These are phyloP conservation scores for Creontiades dilutus DNA, from an alignment of 2,888 invertebrate genomes.

Conservation along the genomic window DNA sequence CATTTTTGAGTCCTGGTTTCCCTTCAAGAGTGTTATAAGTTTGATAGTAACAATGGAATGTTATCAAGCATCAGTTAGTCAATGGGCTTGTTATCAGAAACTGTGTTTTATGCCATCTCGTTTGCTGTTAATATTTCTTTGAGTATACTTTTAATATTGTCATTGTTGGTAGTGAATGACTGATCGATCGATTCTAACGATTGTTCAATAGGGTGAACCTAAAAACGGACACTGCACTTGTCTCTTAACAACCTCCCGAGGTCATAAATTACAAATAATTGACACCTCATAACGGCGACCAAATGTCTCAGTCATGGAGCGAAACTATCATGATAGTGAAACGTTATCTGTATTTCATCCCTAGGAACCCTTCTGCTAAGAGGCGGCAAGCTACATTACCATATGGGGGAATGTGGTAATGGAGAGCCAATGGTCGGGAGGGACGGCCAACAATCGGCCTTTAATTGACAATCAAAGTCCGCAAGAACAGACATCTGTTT, in stretches of 20 bases:
- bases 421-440: slow-evolving; percentile 43
- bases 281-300: slow-evolving; percentile 26
- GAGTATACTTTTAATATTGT: too few species aligned
- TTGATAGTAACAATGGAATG: too few species aligned
- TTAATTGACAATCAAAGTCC: slow-evolving; percentile 67
- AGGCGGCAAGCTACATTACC: slow-evolving; percentile 41
- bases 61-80: too few species aligned
- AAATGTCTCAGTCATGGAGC: background rate
- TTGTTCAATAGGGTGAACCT: too few species aligned
- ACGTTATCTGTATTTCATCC: slow-evolving; percentile 21
- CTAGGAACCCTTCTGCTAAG: background rate
- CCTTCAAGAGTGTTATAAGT: too few species aligned
- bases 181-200: too few species aligned
- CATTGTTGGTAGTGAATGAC: too few species aligned
- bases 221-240: background rate
- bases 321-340: slow-evolving; percentile 21
- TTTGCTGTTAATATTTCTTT: too few species aligned
- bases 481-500: slow-evolving; percentile 55
- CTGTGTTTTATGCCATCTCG: too few species aligned
- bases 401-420: slow-evolving; percentile 54
- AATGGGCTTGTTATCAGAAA: too few species aligned
- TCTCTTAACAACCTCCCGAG: background rate
- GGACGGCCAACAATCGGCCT: slow-evolving; percentile 59
- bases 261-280: slow-evolving; percentile 18
- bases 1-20: too few species aligned